Evolutionary conservation across 2,113 vertebrate species (phyloP).

Genomic region (Thryonomys swinderianus): DNA sequence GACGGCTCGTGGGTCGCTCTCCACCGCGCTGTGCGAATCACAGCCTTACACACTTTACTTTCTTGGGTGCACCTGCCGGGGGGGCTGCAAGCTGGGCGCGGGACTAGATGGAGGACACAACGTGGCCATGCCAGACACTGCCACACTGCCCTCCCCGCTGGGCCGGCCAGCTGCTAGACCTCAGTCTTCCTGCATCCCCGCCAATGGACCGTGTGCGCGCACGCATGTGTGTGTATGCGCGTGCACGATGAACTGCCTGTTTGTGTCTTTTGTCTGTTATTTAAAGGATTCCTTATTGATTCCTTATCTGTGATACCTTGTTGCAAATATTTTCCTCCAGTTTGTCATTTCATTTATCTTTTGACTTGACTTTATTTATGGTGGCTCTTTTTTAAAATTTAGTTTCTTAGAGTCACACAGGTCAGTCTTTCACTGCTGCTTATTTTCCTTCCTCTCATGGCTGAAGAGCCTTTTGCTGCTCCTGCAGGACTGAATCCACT

Average conservation of each 20-base stretch:
- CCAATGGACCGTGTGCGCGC: fast-evolving
- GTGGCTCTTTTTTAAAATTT: background rate
- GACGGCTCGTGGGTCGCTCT: background rate
- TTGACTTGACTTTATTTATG: background rate
- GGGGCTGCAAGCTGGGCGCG: background rate
- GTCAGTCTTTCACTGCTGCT: background rate
- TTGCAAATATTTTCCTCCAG: background rate
- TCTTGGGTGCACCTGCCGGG: background rate
- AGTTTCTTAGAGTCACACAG: background rate
- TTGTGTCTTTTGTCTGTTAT: background rate
- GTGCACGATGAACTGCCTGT: background rate
- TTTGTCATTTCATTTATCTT: background rate
- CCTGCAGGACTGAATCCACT: background rate
- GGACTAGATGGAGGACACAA: background rate
- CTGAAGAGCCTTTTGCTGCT: background rate
- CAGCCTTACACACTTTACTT: fast-evolving
- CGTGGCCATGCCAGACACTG: background rate
- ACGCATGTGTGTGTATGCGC: background rate
- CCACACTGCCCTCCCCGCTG: too few species aligned
- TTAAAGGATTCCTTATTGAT: background rate
- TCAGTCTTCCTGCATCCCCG: fast-evolving
- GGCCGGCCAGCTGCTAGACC: fast-evolving
- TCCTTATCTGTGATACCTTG: background rate
- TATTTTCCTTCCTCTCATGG: background rate
- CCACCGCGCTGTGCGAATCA: background rate